Conservation (phyloP, 2,113 vertebrate species). For the Mola mola region DNA sequence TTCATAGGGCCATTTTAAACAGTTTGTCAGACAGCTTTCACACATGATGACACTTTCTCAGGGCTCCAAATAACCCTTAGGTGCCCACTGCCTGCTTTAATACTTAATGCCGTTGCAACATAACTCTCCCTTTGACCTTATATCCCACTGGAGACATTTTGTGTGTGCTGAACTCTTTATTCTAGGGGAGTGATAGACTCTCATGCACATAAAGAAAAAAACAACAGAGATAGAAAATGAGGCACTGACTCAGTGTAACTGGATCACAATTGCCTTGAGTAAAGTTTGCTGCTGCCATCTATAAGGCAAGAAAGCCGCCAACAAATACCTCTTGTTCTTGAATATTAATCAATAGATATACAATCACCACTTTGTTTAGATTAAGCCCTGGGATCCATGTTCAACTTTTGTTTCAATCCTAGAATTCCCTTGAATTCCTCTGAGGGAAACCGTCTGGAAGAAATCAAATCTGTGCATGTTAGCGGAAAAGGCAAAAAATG, state of each 20-base stretch:
- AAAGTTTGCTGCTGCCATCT: neutral
- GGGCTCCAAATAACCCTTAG: conserved; percentile 27
- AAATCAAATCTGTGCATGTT: conserved; percentile 61
- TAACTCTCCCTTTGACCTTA: conserved; percentile 22
- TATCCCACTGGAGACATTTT: conserved; percentile 22
- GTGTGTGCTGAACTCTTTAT: conserved; percentile 22
- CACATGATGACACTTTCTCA: conserved; percentile 35
- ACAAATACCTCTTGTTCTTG: conserved; percentile 14
- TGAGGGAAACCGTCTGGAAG: conserved; percentile 65
- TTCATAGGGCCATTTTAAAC: too few species aligned
- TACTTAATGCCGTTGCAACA: conserved; percentile 18
- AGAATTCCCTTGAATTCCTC: too few species aligned
- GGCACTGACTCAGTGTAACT: conserved; percentile 6
- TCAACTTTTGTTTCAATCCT: too few species aligned
- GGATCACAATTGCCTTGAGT: conserved; percentile 10
- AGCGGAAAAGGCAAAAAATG: neutral
- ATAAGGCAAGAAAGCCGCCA: conserved; percentile 24
- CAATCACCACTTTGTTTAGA: too few species aligned
- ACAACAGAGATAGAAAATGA: neutral
- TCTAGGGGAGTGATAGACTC: neutral
- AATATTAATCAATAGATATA: too few species aligned
- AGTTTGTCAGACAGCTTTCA: conserved; percentile 37
- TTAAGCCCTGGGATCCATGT: too few species aligned
- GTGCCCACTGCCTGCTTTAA: conserved; percentile 19
- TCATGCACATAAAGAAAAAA: neutral